Conservation (phyloP, 2,797 vertebrate genomes). For the Coregonus suidteri region DNA sequence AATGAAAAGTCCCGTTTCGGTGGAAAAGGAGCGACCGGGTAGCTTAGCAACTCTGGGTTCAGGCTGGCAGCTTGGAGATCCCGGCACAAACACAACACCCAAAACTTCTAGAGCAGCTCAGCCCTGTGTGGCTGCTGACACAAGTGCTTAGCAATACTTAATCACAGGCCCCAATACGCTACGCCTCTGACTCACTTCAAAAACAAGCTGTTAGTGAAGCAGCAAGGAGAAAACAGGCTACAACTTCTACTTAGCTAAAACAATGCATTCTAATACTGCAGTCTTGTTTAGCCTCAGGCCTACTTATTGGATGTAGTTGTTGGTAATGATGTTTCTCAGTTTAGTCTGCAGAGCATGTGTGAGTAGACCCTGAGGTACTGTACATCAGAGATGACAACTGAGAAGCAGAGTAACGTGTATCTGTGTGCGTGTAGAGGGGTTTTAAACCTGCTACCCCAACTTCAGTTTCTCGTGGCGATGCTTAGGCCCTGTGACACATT, state of each 20-base stretch:
- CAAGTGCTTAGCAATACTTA: conserved; percentile 2
- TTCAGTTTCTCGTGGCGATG: conserved; percentile 40
- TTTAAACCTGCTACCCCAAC: conserved; percentile 38
- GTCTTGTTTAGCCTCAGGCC: neutral
- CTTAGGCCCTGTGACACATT: conserved; percentile 52
- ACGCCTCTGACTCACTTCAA: neutral
- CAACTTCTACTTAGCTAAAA: neutral
- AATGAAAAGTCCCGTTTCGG: conserved; percentile 41
- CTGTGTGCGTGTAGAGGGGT: conserved; percentile 17
- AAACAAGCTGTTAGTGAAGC: neutral
- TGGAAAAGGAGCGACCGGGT: conserved; percentile 20
- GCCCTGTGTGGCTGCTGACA: conserved; percentile 6
- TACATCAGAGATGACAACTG: neutral
- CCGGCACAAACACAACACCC: conserved; percentile 11
- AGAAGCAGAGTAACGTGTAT: conserved; percentile 1
- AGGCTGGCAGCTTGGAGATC: conserved; percentile 21
- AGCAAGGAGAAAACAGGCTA: neutral
- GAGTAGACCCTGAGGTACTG: neutral
- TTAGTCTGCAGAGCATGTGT: neutral
- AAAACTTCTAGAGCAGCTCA: conserved; percentile 24
- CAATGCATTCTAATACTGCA: neutral
- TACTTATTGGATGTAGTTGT: neutral
- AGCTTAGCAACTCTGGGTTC: conserved; percentile 25
- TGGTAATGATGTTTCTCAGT: neutral
- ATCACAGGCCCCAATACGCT: neutral